phyloP scores from a whole-genome alignment of 2,113 vertebrate genomes.

The Cebidichthys violaceus region DNA sequence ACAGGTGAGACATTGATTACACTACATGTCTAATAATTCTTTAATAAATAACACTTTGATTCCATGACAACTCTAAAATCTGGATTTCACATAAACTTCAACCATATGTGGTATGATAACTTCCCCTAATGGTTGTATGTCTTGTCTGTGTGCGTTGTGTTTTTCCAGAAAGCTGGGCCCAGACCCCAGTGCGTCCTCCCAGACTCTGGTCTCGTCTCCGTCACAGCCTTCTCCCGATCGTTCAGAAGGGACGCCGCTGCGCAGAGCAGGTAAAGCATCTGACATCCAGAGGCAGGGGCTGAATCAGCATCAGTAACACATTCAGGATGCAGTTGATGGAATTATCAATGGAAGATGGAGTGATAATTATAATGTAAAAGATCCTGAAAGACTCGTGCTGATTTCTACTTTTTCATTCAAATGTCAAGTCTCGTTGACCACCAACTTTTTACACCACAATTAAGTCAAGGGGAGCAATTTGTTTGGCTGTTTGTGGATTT shows the following conservation, averaged over 20 bases:
- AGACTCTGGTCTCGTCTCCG: slow-evolving; percentile 83
- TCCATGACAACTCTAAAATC: neutral
- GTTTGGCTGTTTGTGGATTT: too few relatives aligned
- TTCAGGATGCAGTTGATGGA: neutral
- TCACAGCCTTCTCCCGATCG: slow-evolving; percentile 81
- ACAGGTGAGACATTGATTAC: slow-evolving; percentile 82
- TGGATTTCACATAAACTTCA: neutral
- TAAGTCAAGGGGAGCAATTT: too few relatives aligned
- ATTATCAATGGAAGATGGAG: neutral
- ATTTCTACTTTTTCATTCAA: neutral
- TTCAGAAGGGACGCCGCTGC: slow-evolving; percentile 88
- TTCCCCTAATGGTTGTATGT: slow-evolving; percentile 12
- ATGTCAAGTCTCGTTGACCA: neutral
- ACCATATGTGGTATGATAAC: neutral
- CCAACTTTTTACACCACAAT: neutral
- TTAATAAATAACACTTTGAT: neutral
- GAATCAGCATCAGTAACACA: neutral
- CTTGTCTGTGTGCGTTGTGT: slow-evolving; percentile 26
- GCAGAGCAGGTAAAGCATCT: slow-evolving; percentile 87
- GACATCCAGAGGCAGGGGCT: neutral
- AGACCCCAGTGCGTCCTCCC: slow-evolving; percentile 83
- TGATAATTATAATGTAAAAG: neutral
- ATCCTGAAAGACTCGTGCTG: neutral
- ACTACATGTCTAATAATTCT: neutral
- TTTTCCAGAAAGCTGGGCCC: slow-evolving; percentile 86